Base-by-base conservation (phyloP, 2,113 vertebrate genomes). In the Emydura subglobosa region DNA sequence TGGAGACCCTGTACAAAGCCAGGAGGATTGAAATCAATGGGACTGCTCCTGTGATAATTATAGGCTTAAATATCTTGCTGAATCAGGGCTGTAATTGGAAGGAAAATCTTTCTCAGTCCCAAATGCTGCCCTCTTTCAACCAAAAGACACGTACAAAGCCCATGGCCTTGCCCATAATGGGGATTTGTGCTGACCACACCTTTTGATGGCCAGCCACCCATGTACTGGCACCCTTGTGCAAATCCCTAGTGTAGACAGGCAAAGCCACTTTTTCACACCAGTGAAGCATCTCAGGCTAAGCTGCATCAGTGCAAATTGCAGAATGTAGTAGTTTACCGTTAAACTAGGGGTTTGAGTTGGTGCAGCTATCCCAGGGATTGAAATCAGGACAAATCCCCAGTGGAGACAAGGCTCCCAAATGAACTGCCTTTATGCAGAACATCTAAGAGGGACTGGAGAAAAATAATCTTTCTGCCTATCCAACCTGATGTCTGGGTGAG, bases 161-260 rank as follows among this genome's bases (percentile, higher is more conserved):
- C 54, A 5, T 4, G 22, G 34, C 61, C 61, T 47, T 1, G 0
- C 0, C 47, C 12, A 12, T 14, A 6, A 11, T 8, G 42, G 61
- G 72, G 19, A 50, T 92, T 49, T 59, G 6, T 89, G 83, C 51
- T 81, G 42, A 0, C 29, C 0, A 0, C 31, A 93, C 80, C 72
- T 87, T 54, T 87, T 78, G 39, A 11, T 29, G 61, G 79, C 11
- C 72, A 87, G 82, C 22, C 59, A 0, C 4, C 34, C 8, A 0
- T 6, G 16, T 53, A 5, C 68, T 82, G 76, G 0, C 1, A 1
- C 21, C 65, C 81, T 68, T 12, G 2, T 39, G n/a, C 65, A 72
- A 39, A 72, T 72, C 47, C 80, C 53, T 24, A 44, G 54, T 79
- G 34, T 9, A 34, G 80, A 31, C 90, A 83, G 24, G 16, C 22